Conservation (phyloP, 2,113 vertebrate species). For the Psammodynastes pulverulentus region DNA sequence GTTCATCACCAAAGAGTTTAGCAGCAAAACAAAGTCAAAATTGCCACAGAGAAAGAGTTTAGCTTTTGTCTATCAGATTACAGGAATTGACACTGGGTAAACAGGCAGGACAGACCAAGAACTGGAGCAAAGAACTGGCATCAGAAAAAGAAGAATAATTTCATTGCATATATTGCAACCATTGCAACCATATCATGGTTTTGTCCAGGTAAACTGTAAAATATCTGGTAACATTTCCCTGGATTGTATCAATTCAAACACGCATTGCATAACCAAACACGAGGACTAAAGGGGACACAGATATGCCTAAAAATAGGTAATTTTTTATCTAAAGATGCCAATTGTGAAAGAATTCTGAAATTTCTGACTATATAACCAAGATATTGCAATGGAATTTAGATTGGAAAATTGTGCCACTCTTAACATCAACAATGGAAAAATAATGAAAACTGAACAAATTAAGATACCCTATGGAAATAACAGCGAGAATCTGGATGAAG, state of each 20-base stretch:
- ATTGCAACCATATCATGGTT: not conserved
- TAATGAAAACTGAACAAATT: not conserved
- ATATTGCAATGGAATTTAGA: not conserved
- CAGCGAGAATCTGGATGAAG: not conserved
- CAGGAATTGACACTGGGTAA: not conserved
- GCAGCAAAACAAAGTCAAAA: constrained; percentile 3
- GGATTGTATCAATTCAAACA: too few species aligned
- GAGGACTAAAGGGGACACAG: not conserved
- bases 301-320: not conserved
- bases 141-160: not conserved
- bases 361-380: not conserved
- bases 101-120: not conserved
- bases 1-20: not conserved
- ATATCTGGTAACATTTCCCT: not conserved
- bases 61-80: not conserved
- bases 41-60: not conserved
- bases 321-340: not conserved
- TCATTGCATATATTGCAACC: not conserved
- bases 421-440: not conserved
- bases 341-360: not conserved
- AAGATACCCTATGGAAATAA: not conserved
- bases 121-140: not conserved
- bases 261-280: not conserved
- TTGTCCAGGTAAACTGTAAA: not conserved
- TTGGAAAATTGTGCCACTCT: not conserved